phyloP scores from a whole-genome alignment of 2,888 invertebrate species.

The Calameuta pallipes region DNA sequence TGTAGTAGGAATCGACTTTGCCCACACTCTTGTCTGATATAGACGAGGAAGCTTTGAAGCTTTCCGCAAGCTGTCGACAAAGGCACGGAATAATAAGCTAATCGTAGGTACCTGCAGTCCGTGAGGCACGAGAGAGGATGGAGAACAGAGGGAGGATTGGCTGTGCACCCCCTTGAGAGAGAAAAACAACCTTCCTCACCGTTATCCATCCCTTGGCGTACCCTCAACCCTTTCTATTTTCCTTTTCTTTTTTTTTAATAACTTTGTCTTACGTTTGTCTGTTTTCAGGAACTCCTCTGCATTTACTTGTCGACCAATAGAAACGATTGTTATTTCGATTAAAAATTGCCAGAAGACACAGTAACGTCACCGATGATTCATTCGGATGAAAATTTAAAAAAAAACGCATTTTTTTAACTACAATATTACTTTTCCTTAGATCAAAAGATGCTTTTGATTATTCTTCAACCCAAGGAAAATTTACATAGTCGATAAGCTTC shows the following conservation, averaged over 20 bases:
- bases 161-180: neutral
- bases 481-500: neutral
- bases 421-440: too few relatives aligned
- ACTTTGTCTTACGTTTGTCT: neutral
- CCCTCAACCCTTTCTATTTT: neutral
- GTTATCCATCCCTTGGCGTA: neutral
- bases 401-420: too few relatives aligned
- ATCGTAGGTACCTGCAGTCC: conserved; percentile 36
- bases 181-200: neutral
- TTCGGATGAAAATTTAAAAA: too few relatives aligned
- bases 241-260: neutral
- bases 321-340: too few relatives aligned
- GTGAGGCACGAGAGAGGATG: neutral
- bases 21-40: neutral
- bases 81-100: conserved; percentile 56
- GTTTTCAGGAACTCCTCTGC: neutral
- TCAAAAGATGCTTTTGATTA: too few relatives aligned
- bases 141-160: conserved; percentile 11
- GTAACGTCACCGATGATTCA: too few relatives aligned
- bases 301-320: neutral
- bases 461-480: neutral
- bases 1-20: neutral
- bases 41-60: conserved; percentile 35
- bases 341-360: too few relatives aligned
- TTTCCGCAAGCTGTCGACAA: conserved; percentile 47